Conservation (phyloP, 2,888 invertebrate species). For the Octodonta nipae region DNA sequence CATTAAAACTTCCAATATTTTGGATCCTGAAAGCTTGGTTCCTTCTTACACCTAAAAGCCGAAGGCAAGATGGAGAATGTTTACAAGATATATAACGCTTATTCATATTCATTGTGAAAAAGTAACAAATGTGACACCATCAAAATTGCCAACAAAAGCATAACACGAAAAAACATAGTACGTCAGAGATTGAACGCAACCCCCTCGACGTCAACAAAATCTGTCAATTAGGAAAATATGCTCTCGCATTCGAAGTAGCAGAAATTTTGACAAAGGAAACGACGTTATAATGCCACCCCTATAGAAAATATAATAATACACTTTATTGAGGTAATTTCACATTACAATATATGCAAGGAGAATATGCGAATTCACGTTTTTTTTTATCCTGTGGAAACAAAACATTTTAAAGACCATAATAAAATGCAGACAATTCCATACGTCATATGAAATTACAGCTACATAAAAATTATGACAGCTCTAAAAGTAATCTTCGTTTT, state of each 20-base stretch:
- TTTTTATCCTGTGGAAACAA: slow-evolving; percentile 15
- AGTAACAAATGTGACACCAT: no score
- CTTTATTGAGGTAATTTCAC: slow-evolving; percentile 18
- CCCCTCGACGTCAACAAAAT: no score
- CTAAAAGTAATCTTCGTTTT: slow-evolving; percentile 23
- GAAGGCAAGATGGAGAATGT: no score
- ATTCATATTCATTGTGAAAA: no score
- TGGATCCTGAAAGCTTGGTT: no score
- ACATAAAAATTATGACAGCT: slow-evolving; percentile 22
- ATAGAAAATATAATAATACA: slow-evolving; percentile 10
- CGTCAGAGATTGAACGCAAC: no score
- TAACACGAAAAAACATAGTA: no score
- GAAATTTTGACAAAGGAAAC: slow-evolving; percentile 12
- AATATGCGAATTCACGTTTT: slow-evolving; percentile 12
- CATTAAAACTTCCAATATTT: no score
- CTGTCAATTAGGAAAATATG: slow-evolving; percentile 15
- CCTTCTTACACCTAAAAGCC: no score
- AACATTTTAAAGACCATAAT: slow-evolving; percentile 20
- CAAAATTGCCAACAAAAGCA: no score
- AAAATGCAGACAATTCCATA: slow-evolving; percentile 21
- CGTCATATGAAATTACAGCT: slow-evolving; percentile 18
- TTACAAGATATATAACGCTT: no score
- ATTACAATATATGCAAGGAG: slow-evolving; percentile 13
- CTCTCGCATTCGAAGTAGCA: slow-evolving; percentile 4
- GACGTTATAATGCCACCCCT: background rate